Percentiles rank a stretch among this genome's conserved stretches.
Evolutionary conservation across 2,797 vertebrate genomes (phyloP).

Genomic region (Delichon dasypus): DNA sequence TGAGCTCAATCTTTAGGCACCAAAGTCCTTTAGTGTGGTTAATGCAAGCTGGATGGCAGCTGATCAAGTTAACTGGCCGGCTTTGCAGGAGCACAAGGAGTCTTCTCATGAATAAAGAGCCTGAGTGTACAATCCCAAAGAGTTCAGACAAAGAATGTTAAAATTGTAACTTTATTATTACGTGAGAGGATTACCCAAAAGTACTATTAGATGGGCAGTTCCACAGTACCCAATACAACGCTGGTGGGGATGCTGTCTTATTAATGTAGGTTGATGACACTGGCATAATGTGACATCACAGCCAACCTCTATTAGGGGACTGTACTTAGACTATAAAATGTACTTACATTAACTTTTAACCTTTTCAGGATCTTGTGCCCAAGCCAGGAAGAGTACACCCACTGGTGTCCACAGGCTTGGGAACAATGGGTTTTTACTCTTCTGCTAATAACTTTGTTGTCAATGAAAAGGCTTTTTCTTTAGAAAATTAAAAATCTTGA

Average conservation of each 20-base stretch:
- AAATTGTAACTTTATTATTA: neutral
- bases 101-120: neutral
- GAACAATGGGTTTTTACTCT: neutral
- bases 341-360: neutral
- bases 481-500: neutral
- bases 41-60: neutral
- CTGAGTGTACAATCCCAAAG: neutral
- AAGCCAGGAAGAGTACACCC: neutral
- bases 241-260: neutral
- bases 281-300: neutral
- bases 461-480: neutral
- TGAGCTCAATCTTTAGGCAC: neutral
- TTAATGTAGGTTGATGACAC: neutral
- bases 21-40: neutral
- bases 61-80: neutral
- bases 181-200: neutral
- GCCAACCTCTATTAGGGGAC: neutral
- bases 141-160: neutral
- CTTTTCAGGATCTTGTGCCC: neutral
- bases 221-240: neutral
- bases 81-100: neutral
- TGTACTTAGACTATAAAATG: neutral
- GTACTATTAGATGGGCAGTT: neutral
- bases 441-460: neutral
- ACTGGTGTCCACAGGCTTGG: neutral